These are phyloP conservation scores for Drosophila mimica DNA, from an alignment of 2,888 invertebrate genomes.

Conservation along the genomic window DNA sequence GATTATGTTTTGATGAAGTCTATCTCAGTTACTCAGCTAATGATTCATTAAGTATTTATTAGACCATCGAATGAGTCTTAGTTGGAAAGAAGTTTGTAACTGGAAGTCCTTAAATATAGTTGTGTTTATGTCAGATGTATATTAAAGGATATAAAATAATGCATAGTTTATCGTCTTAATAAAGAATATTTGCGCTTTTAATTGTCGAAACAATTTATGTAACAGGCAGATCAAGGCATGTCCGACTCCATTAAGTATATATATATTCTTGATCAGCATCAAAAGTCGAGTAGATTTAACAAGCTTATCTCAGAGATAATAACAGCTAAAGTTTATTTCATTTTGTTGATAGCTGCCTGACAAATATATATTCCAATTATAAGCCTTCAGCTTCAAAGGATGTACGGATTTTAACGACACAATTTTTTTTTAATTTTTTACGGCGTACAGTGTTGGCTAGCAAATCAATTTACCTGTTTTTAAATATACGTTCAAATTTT, in stretches of 20 bases:
- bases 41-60: slow-evolving; percentile 11
- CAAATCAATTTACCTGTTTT: not conserved
- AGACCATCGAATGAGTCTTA: not conserved
- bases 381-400: too few relatives aligned
- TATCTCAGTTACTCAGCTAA: slow-evolving; percentile 1
- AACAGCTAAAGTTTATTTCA: not conserved
- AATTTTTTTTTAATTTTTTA: not conserved
- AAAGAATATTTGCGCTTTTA: not conserved
- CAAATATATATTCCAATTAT: not conserved
- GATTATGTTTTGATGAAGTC: slow-evolving; percentile 30
- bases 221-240: not conserved
- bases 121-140: not conserved
- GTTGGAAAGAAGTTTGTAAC: not conserved
- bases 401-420: too few relatives aligned
- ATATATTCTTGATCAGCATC: not conserved
- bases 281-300: not conserved
- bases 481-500: too few relatives aligned
- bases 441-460: not conserved
- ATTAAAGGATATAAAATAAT: not conserved
- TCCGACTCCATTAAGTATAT: not conserved
- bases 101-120: not conserved
- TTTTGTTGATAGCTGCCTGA: too few relatives aligned
- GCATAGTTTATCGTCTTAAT: not conserved
- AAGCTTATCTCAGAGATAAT: not conserved
- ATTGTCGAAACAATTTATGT: not conserved